Evolutionary conservation across 2,113 vertebrate genomes (phyloP).

Genomic region (Indicator indicator): DNA sequence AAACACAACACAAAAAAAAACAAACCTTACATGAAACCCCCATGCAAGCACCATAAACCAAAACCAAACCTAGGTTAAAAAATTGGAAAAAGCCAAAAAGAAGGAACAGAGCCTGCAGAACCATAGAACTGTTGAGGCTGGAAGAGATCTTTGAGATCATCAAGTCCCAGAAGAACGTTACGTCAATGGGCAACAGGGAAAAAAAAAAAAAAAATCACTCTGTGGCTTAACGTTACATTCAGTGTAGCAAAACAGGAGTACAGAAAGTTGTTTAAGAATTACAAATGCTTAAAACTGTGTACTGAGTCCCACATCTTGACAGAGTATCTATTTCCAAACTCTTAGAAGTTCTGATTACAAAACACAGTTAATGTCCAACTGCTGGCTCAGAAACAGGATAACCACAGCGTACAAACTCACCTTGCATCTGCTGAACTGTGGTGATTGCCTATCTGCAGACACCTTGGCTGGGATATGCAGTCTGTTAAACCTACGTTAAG

Average conservation of each 20-base stretch:
- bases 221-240: not conserved
- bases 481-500: not conserved
- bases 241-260: not conserved
- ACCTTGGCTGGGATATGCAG: accelerated
- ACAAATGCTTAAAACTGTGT: not conserved
- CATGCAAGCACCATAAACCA: not conserved
- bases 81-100: not conserved
- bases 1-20: not conserved
- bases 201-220: accelerated
- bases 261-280: not conserved
- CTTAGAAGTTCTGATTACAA: not conserved
- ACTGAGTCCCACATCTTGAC: accelerated
- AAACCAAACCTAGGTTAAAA: not conserved
- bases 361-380: not conserved
- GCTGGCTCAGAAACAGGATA: not conserved
- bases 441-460: not conserved
- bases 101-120: not conserved
- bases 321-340: not conserved
- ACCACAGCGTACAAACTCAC: not conserved
- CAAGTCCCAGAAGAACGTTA: not conserved
- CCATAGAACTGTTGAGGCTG: too few relatives aligned
- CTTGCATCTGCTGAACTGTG: not conserved
- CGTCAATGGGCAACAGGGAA: not conserved
- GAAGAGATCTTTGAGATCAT: too few relatives aligned
- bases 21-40: not conserved